Evolutionary conservation across 2,888 invertebrate genomes (phyloP).

Genomic region (Sphecodes monilicornis): DNA sequence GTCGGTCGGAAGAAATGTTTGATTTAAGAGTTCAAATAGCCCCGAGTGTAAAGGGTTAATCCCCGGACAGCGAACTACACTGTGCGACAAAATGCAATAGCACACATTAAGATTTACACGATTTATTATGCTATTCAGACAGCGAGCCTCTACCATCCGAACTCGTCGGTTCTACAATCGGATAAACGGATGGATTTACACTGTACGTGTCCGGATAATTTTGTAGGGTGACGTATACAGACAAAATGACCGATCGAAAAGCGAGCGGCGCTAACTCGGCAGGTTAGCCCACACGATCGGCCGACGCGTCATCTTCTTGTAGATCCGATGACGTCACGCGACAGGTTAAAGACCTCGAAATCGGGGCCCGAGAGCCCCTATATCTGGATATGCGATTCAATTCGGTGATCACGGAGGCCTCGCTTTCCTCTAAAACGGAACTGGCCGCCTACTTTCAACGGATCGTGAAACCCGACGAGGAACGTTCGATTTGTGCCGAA

Average conservation of each 20-base stretch:
- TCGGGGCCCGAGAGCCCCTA: slow-evolving; percentile 36
- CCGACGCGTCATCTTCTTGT: slow-evolving; percentile 74
- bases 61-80: background rate
- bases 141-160: too few species aligned
- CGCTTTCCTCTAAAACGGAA: slow-evolving; percentile 34
- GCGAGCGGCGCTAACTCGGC: slow-evolving; percentile 69
- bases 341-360: slow-evolving; percentile 70
- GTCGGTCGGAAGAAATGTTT: too few species aligned
- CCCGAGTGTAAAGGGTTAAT: background rate
- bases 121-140: too few species aligned
- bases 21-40: too few species aligned
- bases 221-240: too few species aligned
- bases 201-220: background rate
- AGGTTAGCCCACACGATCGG: slow-evolving; percentile 72
- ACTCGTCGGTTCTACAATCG: too few species aligned
- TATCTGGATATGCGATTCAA: slow-evolving; percentile 36
- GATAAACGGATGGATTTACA: too few species aligned
- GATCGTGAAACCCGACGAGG: background rate
- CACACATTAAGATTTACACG: background rate
- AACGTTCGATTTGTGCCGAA: background rate
- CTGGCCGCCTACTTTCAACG: slow-evolving; percentile 28
- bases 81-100: background rate
- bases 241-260: slow-evolving; percentile 65
- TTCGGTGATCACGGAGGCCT: slow-evolving; percentile 46
- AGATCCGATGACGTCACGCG: slow-evolving; percentile 68